phyloP scores from a whole-genome alignment of 2,888 invertebrate genomes.

The Ichneumoninae sp. region DNA sequence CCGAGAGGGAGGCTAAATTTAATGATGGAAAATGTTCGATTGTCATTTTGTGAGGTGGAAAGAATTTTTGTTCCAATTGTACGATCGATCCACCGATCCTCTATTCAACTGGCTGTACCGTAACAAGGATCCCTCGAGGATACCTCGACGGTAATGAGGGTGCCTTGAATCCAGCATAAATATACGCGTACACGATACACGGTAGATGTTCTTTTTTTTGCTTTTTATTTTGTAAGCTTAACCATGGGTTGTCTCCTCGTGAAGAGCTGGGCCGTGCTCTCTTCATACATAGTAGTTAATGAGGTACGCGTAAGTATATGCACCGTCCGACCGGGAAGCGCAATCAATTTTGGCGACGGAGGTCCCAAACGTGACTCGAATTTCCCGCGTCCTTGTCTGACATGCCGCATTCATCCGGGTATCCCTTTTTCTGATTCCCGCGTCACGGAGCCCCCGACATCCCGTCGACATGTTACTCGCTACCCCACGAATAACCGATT shows the following conservation, averaged over 20 bases:
- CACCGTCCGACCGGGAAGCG: background rate
- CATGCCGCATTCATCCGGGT: background rate
- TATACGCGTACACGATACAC: background rate
- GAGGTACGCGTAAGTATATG: slow-evolving; percentile 5
- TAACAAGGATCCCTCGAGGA: slow-evolving; percentile 1
- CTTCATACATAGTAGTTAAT: background rate
- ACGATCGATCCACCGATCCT: too few relatives aligned
- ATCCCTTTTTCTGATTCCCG: slow-evolving; percentile 8
- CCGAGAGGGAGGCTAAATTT: background rate
- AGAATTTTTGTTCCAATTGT: background rate
- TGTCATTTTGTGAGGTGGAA: background rate
- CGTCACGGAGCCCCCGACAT: background rate
- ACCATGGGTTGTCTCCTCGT: too few relatives aligned
- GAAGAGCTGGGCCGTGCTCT: too few relatives aligned
- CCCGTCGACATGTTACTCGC: background rate
- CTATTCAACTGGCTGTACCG: background rate
- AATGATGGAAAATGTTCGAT: background rate
- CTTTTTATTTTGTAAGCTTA: too few relatives aligned
- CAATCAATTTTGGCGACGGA: slow-evolving; percentile 53
- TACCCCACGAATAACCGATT: too few relatives aligned
- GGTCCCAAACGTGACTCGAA: slow-evolving; percentile 39
- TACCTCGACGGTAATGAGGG: slow-evolving; percentile 3
- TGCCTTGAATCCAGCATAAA: slow-evolving; percentile 1
- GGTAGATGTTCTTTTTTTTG: background rate
- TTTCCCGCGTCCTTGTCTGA: background rate